Conservation (phyloP, 2,797 vertebrate species). For the Euphonia xanthogaster region DNA sequence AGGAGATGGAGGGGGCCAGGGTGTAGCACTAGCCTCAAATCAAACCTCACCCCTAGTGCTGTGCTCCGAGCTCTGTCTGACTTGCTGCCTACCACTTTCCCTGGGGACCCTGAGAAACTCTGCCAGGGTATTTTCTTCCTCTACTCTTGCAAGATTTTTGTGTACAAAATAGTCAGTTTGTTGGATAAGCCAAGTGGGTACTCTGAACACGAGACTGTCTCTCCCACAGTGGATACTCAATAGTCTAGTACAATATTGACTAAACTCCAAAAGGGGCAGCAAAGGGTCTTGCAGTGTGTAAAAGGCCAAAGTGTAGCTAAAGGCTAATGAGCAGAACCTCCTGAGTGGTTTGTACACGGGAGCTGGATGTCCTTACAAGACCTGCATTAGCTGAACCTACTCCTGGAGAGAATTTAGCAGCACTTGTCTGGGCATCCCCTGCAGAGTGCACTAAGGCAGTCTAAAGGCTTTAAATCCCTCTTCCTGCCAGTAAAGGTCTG, state of each 20-base stretch:
- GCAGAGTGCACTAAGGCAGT: background rate
- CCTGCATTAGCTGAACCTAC: background rate
- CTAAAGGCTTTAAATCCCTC: background rate
- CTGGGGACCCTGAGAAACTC: background rate
- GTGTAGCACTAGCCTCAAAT: background rate
- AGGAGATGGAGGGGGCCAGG: background rate
- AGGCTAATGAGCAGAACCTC: background rate
- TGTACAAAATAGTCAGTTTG: background rate
- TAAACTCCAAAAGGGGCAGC: background rate
- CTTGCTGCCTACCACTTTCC: background rate
- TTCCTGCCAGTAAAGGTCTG: background rate
- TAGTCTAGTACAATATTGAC: background rate
- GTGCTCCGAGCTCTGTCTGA: fast-evolving
- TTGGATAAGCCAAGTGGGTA: background rate
- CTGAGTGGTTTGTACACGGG: fast-evolving
- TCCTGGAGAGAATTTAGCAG: background rate
- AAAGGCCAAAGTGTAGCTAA: background rate
- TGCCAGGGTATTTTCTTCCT: background rate
- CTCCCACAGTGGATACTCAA: background rate
- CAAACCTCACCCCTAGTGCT: background rate
- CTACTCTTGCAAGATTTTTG: background rate
- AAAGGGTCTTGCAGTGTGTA: background rate
- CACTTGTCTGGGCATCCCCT: background rate
- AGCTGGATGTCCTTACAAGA: background rate
- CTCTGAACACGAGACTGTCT: background rate